These are phyloP conservation scores for Taenioides sp. DNA, from an alignment of 2,797 vertebrate species.

Conservation along the genomic window DNA sequence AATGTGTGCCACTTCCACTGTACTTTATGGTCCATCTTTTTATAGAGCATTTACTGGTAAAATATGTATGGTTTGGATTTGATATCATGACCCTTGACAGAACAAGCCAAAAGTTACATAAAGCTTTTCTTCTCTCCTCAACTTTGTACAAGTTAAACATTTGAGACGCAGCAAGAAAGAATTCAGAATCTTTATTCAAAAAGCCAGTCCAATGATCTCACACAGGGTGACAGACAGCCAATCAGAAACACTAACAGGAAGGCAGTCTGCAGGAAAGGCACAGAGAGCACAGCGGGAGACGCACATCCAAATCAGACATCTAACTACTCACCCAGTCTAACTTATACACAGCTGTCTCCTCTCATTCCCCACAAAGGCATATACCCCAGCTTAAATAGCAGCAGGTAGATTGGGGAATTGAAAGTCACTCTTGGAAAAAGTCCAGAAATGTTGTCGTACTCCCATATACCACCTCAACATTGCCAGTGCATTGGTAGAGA, in stretches of 20 bases:
- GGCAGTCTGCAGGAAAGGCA: neutral
- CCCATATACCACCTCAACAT: neutral
- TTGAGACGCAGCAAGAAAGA: constrained; percentile 5
- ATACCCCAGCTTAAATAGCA: constrained; percentile 30
- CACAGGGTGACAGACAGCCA: constrained; percentile 24
- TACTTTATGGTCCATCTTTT: neutral
- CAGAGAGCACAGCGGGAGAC: constrained; percentile 1
- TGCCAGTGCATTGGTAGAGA: constrained; percentile 26
- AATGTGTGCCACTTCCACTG: constrained; percentile 1
- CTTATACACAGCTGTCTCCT: constrained; percentile 29
- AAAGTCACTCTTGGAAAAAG: constrained; percentile 26
- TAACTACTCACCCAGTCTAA: constrained; percentile 7
- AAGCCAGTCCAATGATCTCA: constrained; percentile 6
- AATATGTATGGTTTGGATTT: neutral
- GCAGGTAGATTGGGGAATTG: constrained; percentile 31
- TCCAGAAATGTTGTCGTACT: constrained; percentile 11
- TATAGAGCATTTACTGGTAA: neutral
- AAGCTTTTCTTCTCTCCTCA: neutral
- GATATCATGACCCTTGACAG: neutral
- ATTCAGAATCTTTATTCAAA: constrained; percentile 11
- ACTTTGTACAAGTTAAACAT: constrained; percentile 1
- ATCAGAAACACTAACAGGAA: constrained; percentile 18
- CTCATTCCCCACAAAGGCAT: constrained; percentile 22
- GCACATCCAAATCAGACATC: constrained; percentile 26
- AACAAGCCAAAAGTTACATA: neutral